phyloP scores from a whole-genome alignment of 2,797 vertebrate genomes.

The Streptopelia turtur region DNA sequence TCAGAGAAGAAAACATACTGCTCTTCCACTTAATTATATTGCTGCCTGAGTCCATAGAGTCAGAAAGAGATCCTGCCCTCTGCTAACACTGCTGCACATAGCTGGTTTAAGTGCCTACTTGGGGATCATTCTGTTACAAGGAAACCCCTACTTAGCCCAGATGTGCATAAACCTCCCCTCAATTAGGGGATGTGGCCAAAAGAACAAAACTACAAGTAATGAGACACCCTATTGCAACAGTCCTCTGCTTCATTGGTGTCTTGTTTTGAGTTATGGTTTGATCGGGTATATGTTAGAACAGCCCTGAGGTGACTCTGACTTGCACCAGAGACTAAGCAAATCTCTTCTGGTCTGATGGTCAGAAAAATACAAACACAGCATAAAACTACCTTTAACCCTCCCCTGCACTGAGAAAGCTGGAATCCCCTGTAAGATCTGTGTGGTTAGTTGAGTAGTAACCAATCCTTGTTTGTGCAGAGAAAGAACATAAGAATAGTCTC shows the following conservation, averaged over 20 bases:
- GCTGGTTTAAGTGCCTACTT: not conserved
- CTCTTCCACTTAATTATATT: not conserved
- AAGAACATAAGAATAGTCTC: not conserved
- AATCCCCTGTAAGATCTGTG: not conserved
- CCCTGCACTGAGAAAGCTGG: not conserved
- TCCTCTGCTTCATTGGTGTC: not conserved
- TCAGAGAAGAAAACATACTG: not conserved
- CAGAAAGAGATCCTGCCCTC: not conserved
- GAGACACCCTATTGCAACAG: not conserved
- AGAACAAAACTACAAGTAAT: not conserved
- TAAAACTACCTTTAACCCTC: not conserved
- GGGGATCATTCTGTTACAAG: not conserved
- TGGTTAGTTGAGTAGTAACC: not conserved
- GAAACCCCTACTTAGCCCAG: not conserved
- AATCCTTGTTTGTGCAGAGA: not conserved
- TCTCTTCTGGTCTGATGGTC: conserved; percentile 23
- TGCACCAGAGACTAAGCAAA: conserved; percentile 17
- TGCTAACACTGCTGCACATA: not conserved
- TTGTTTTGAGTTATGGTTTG: not conserved
- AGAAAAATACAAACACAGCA: not conserved
- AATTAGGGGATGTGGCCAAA: not conserved
- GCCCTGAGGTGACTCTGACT: not conserved
- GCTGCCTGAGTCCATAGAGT: not conserved
- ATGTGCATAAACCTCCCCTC: not conserved
- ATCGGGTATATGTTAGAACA: conserved; percentile 17